These are phyloP conservation scores for Trachelus iudaicus DNA, from an alignment of 2,888 invertebrate genomes.

Conservation along the genomic window DNA sequence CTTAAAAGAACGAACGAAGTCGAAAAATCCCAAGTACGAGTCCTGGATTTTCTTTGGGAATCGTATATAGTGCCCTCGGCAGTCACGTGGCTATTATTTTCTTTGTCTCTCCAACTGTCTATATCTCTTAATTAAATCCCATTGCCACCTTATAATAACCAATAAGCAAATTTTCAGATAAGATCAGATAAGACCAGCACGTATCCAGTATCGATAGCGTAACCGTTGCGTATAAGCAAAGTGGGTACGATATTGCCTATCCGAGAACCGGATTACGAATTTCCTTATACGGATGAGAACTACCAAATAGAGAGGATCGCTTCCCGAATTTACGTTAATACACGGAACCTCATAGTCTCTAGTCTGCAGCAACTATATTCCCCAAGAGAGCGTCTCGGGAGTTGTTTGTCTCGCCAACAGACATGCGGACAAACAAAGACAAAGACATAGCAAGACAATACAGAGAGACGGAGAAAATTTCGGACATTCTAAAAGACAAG, in stretches of 20 bases:
- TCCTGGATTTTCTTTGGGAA: background rate
- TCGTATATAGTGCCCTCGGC: too few relatives aligned
- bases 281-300: background rate
- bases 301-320: background rate
- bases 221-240: background rate
- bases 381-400: background rate
- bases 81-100: background rate
- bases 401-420: background rate
- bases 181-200: background rate
- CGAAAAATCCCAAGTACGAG: background rate
- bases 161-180: background rate
- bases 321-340: background rate
- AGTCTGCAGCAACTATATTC: background rate
- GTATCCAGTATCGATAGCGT: background rate
- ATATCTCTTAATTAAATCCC: background rate
- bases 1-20: background rate
- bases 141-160: background rate
- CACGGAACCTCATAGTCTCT: background rate
- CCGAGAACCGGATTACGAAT: background rate
- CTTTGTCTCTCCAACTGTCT: background rate
- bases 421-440: background rate
- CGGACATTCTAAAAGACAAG: background rate
- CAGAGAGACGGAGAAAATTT: background rate
- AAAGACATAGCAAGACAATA: background rate
- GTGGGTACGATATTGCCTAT: background rate